Conservation (phyloP, 2,888 invertebrate genomes). For the Venusia cambrica region DNA sequence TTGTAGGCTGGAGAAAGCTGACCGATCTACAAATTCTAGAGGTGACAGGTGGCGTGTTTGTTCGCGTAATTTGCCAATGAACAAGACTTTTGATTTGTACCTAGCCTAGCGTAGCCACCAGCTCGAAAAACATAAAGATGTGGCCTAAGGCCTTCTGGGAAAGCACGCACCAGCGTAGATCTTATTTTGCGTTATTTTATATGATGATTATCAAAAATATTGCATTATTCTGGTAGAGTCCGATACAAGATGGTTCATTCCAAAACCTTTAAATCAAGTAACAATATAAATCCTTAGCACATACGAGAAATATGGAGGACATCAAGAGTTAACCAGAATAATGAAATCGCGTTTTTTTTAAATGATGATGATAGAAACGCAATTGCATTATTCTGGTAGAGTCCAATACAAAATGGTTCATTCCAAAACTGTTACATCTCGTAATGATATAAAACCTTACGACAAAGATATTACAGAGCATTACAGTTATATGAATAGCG, state of each 20-base stretch:
- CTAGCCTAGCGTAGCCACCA: no score
- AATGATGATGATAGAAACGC: not conserved
- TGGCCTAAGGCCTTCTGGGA: no score
- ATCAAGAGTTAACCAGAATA: no score
- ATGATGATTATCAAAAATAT: not conserved
- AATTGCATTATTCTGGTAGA: constrained; percentile 1
- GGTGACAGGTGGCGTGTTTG: no score
- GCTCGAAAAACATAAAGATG: no score
- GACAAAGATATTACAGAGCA: constrained; percentile 17
- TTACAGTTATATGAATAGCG: constrained; percentile 26
- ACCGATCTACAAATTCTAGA: constrained; percentile 34
- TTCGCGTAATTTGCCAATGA: no score
- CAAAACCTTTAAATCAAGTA: constrained; percentile 12
- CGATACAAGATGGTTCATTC: constrained; percentile 13
- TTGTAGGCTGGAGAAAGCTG: constrained; percentile 61
- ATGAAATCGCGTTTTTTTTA: no score
- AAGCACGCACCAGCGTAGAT: no score
- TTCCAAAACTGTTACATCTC: constrained; percentile 13
- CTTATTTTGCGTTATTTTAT: no score
- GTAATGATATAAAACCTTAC: constrained; percentile 17
- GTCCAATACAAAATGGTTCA: constrained; percentile 11
- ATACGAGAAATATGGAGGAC: no score
- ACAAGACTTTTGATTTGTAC: no score
- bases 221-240: constrained; percentile 1
- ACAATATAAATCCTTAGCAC: constrained; percentile 17